Evolutionary conservation across 2,888 invertebrate genomes (phyloP).

Genomic region (Stenoptilia bipunctidactyla): DNA sequence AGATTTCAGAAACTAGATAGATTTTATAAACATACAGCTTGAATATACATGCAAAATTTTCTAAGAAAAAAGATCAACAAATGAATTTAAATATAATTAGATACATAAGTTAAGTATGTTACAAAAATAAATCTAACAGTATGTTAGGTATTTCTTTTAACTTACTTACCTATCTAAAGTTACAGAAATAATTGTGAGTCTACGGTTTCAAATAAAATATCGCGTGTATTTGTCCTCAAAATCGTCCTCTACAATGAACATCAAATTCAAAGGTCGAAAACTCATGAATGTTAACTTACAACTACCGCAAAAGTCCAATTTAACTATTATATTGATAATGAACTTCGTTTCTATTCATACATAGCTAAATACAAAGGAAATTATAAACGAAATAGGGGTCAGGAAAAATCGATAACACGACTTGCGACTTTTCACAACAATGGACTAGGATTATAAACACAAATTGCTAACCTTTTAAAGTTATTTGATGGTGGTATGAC

Average conservation of each 20-base stretch:
- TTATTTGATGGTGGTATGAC: slow-evolving; percentile 50
- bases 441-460: slow-evolving; percentile 28
- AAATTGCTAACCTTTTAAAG: slow-evolving; percentile 53
- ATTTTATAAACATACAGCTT: too few relatives aligned
- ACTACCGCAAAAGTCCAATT: slow-evolving; percentile 25
- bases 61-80: too few relatives aligned
- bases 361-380: slow-evolving; percentile 44
- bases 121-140: too few relatives aligned
- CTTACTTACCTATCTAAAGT: too few relatives aligned
- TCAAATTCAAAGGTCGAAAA: slow-evolving; percentile 31
- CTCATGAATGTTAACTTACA: slow-evolving; percentile 42
- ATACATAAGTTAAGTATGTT: too few relatives aligned
- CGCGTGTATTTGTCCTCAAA: too few relatives aligned
- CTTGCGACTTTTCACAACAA: slow-evolving; percentile 38
- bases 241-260: background rate
- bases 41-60: too few relatives aligned
- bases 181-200: too few relatives aligned
- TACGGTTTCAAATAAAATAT: too few relatives aligned
- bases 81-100: too few relatives aligned
- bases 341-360: slow-evolving; percentile 35
- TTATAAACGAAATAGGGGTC: slow-evolving; percentile 56
- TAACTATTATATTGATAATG: slow-evolving; percentile 31
- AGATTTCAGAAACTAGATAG: too few relatives aligned
- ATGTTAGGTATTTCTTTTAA: too few relatives aligned
- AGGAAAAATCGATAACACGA: slow-evolving; percentile 60